Base-by-base conservation (phyloP, 1,140 invertebrate species). In the Neotoxoptera formosana region DNA sequence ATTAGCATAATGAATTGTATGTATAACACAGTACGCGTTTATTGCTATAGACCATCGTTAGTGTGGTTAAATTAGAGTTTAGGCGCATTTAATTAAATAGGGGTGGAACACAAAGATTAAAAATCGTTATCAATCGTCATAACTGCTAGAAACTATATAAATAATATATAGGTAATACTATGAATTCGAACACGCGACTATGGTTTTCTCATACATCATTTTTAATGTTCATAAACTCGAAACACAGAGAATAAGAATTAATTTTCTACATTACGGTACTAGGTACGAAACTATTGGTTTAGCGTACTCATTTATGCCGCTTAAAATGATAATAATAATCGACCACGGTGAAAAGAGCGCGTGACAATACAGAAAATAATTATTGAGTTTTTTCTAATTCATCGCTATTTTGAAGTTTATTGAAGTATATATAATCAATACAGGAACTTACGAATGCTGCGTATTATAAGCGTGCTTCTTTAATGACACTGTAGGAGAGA, bases 271-370 rank as follows among this genome's bases (percentile, higher is more conserved):
- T 56, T 89, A 25, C 87, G 47, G 87, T 89, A 56, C 87, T 89
- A 89, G 87, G 87, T 56, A 89, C 87, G 87, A 89, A 89, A 89
- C 87, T 56, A 89, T 89, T 89, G 87, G 87, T 53, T 56, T 89
- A 4, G 7, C 34, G 34, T 89, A 89, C 4, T 47, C 86, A 89
- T 56, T 89, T 34, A 89, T 36, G 34, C n/a, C 87, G 51, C 9
- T 56, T 89, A 7, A n/a, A 51, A 87, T n/a, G 45, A 76, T n/a
- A 83, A 83, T 41, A 83, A 86, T 86, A 86, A 86, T 83, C 76
- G 7, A 25, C 23, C 21, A 83, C 67, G 67, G 17, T 8, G 23
- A 41, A 41, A 41, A 76, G 14, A 84, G 11, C 41, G 23, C 60
- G 30, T 76, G n/a, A 76, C 11, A 67, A n/a, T n/a, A 67, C 60